Evolutionary conservation across 2,113 vertebrate genomes (phyloP).

Genomic region (Cricetomys ansorgei): DNA sequence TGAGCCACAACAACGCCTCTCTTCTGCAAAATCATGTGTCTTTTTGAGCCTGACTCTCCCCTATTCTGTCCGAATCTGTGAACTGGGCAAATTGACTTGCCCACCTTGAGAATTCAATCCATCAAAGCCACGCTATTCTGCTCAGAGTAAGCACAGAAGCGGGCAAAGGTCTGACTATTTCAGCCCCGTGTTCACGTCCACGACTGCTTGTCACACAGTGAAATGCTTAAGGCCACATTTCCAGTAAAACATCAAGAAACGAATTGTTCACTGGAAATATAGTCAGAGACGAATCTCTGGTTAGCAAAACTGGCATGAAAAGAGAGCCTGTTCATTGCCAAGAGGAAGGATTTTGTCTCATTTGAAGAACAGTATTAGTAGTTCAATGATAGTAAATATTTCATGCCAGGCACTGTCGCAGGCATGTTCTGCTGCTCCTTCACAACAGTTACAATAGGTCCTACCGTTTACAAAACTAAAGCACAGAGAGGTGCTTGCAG

Average conservation of each 20-base stretch:
- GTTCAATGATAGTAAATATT: background rate
- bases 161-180: background rate
- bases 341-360: background rate
- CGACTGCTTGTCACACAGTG: background rate
- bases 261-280: conserved; percentile 35
- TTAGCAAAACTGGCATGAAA: background rate
- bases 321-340: background rate
- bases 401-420: background rate
- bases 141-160: background rate
- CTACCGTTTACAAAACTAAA: background rate
- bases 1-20: background rate
- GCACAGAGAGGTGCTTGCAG: background rate
- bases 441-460: background rate
- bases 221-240: background rate
- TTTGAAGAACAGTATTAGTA: background rate
- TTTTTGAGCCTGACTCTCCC: background rate
- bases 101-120: background rate
- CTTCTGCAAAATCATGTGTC: background rate
- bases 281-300: background rate
- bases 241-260: conserved; percentile 12
- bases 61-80: background rate
- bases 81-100: background rate
- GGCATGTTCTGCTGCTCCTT: background rate
- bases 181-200: background rate
- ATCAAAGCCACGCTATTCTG: conserved; percentile 12